Base-by-base conservation (phyloP, 2,888 invertebrate genomes). In the Pasiphila rectangulata region DNA sequence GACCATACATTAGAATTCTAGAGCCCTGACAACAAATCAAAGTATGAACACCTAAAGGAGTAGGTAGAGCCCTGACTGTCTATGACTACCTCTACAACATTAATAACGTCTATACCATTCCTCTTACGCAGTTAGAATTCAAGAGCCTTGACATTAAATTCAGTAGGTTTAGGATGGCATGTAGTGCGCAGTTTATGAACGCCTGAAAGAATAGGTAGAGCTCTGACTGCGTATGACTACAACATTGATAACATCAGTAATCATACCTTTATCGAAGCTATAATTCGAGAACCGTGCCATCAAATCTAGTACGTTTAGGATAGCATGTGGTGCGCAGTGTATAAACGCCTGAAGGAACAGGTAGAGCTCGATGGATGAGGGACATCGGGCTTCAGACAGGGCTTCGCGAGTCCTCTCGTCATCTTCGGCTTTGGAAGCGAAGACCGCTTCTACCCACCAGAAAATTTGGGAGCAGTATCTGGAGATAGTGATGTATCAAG, bases 301-400 rank as follows among this genome's bases (percentile, higher is more conserved):
- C 62, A 95, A 84, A 68, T 92, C 75, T 20, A 86, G 56, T 45
- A 86, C 71, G 49, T 86, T 87, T 15, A 92, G 10, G 88, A 89
- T 75, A 90, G 94, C 57, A 74, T 94, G 94, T 0, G 95, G 95
- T 0, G 93, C 93, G 1, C 94, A 92, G 67, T 95, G 95, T 5
- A 94, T 82, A 77, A 94, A 95, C 1, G 94, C 93, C 73, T 95
- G 95, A 6, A 95, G 84, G 61, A 95, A 94, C 40, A 94, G 90
- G 67, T 95, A 95, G 20, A 95, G 80, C 69, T 95, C 95, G 57
- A 93, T 90, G n/a, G 92, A 91, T 13, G 94, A 92, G 1, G 93
- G 92, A 40, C 91, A 89, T 13, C 91, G 89, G 3, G 92, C 91
- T 46, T 87, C 80, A 4, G 79, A 64, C 32, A 94, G 69, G 6